Conservation (phyloP, 2,113 vertebrate genomes). For the Mobula hypostoma region DNA sequence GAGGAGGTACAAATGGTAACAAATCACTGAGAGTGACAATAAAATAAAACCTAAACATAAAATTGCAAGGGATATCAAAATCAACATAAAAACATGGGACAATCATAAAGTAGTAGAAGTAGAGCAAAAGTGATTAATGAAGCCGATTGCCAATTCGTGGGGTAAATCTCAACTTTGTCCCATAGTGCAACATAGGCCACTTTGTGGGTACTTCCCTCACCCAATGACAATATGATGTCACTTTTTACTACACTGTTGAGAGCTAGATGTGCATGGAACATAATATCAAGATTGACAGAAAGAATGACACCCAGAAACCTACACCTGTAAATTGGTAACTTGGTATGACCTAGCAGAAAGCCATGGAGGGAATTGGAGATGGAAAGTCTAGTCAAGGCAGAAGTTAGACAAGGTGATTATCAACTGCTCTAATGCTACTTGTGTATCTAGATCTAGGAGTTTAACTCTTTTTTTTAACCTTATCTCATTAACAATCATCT, state of each 20-base stretch:
- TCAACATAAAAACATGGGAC: not conserved
- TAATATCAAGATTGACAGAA: not conserved
- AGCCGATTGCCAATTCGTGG: not conserved
- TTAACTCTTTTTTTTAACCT: not conserved
- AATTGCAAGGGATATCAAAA: not conserved
- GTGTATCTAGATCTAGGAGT: not conserved
- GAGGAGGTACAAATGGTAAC: not conserved
- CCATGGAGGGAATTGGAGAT: not conserved
- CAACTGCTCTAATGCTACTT: not conserved
- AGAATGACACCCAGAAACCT: not conserved
- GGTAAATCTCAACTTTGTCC: not conserved
- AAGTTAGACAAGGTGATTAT: not conserved
- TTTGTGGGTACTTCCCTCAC: not conserved
- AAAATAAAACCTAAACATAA: not conserved
- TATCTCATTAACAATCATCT: not conserved
- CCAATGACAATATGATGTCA: not conserved
- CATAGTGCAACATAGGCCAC: not conserved
- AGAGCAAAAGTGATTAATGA: not conserved
- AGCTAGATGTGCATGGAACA: not conserved
- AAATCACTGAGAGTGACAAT: not conserved
- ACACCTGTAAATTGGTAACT: not conserved
- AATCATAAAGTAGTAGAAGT: not conserved
- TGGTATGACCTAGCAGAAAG: not conserved
- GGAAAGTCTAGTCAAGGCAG: not conserved
- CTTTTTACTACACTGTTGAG: not conserved